Evolutionary conservation across 2,113 vertebrate genomes (phyloP).

Genomic region (Spea bombifrons): DNA sequence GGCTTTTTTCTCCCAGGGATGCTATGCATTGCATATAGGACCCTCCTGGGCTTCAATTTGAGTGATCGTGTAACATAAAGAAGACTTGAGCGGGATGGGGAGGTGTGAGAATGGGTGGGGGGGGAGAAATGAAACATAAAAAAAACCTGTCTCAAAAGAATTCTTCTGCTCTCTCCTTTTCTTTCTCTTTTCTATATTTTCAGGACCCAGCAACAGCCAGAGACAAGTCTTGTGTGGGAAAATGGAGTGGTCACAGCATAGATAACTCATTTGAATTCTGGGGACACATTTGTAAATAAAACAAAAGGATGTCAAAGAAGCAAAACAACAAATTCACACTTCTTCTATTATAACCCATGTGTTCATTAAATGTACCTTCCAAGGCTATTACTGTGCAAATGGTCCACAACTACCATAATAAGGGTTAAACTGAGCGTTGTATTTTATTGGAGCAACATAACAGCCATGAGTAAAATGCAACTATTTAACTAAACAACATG

Average conservation of each 20-base stretch:
- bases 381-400: background rate
- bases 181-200: conserved; percentile 60
- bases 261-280: conserved; percentile 81
- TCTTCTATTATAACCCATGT: background rate
- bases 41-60: conserved; percentile 83
- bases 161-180: conserved; percentile 71
- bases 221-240: conserved; percentile 75
- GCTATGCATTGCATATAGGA: conserved; percentile 75
- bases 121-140: conserved; percentile 63
- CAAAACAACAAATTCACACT: background rate
- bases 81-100: conserved; percentile 72
- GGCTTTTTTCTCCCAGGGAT: conserved; percentile 84
- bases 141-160: conserved; percentile 74
- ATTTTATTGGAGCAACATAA: too few relatives aligned
- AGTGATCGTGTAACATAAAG: conserved; percentile 88
- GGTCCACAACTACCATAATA: background rate
- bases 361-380: background rate
- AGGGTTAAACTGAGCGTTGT: background rate
- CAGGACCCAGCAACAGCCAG: conserved; percentile 68
- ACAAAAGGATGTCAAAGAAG: conserved; percentile 55
- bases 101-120: conserved; percentile 52
- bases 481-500: too few relatives aligned
- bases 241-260: conserved; percentile 74
- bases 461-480: too few relatives aligned
- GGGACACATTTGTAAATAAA: conserved; percentile 74